These are phyloP conservation scores for Neotoxoptera formosana DNA, from an alignment of 1,140 invertebrate genomes.

Conservation along the genomic window DNA sequence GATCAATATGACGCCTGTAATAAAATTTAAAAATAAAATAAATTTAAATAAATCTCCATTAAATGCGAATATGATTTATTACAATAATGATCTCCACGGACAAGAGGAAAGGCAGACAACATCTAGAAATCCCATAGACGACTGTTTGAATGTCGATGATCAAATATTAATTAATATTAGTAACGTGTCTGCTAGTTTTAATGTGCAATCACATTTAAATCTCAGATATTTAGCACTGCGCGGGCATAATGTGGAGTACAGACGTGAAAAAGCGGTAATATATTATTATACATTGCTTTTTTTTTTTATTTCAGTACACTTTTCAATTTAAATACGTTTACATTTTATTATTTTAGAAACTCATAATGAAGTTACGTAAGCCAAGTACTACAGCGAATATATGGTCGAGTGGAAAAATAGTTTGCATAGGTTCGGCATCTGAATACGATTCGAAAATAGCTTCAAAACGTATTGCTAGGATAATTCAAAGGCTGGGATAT, in stretches of 20 bases:
- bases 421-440: constrained; percentile 94
- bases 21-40: neutral
- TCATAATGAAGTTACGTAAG: constrained; percentile 95
- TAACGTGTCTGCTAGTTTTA: constrained; percentile 98
- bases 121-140: neutral
- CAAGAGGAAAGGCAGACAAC: neutral
- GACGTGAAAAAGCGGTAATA: constrained; percentile 88
- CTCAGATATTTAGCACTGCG: constrained; percentile 91
- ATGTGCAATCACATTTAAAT: constrained; percentile 96
- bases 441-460: constrained; percentile 79
- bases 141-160: neutral
- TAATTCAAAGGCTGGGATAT: constrained; percentile 91
- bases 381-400: constrained; percentile 95
- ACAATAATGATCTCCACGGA: neutral
- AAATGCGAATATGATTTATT: neutral
- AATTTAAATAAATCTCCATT: neutral
- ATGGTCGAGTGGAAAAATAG: constrained; percentile 97
- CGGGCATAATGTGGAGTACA: constrained; percentile 94
- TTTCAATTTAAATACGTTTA: neutral
- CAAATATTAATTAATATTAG: constrained; percentile 72
- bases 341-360: constrained; percentile 63
- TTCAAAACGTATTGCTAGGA: constrained; percentile 74
- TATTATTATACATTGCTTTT: neutral
- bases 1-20: neutral
- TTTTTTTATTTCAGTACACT: neutral